Base-by-base conservation (phyloP, 2,888 invertebrate species). In the Colletes collaris region DNA sequence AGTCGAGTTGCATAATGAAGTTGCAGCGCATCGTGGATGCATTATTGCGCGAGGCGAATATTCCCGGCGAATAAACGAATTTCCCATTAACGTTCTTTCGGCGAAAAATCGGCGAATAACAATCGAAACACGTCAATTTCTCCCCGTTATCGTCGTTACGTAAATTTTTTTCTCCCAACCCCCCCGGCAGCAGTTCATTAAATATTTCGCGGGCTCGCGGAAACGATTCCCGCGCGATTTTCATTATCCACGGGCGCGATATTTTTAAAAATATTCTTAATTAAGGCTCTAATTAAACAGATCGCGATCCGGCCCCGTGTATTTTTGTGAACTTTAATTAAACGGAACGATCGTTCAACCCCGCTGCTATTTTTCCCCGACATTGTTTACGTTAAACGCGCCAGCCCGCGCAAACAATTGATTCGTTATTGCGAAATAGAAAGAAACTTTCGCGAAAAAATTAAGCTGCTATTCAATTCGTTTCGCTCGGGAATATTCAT, bases 1-100 rank as follows among this genome's bases (percentile, higher is more conserved):
- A 64, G 40, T 58, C n/a, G 49, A 77, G 63, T 64, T 77, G 77
- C 56, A 77, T 77, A 76, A 77, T 68, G 63, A 76, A 77, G 68
- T 77, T 77, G 44, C 63, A 68, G 13, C 65, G 65, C 27, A 60
- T 73, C 59, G 44, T 55, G 56, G 55, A 27, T 53, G 65, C 55
- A 16, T 49, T 60, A 35, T 66, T 55, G 66, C 67, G 13, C 52
- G 37, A 49, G 59, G 35, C 11, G 62, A 52, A 58, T 49, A 67
- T 58, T 16, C 19, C 27, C 46, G 67, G 52, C 58, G 62, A 56
- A 63, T 58, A 63, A 49, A 63, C 62, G 56, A 74, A 75, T 63
- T 75, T 63, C 71, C 74, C 74, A 55, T 74, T 74, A 62, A n/a
- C 62, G n/a, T 37, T 3, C 19, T 5, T 55, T 40, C 19, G 10